Base-by-base conservation (phyloP, 1,140 invertebrate genomes). In the Tetraneura akinire region DNA sequence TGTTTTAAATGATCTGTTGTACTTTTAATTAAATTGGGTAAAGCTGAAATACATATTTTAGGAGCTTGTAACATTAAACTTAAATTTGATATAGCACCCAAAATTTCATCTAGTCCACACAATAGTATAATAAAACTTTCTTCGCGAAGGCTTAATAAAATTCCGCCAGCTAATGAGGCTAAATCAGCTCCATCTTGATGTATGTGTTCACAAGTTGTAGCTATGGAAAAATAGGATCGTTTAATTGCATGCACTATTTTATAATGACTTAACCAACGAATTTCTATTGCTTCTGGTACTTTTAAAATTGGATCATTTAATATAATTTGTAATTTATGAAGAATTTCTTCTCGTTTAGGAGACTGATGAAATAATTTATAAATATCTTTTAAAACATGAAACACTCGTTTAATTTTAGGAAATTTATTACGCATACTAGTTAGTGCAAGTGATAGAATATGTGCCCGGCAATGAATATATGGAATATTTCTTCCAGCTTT, bases 21-120 rank as follows among this genome's bases (percentile, higher is more conserved):
- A 70, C 37, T 70, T 70, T 23, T 70, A 70, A 70, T 49, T 70
- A n/a, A n/a, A n/a, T n/a, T n/a, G n/a, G 42, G 66, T 16, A 70
- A 70, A 70, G 10, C 37, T 26, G 42, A 70, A 70, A 70, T 70
- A 70, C 66, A 47, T 13, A 49, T 26, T 49, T 3, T 49, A 16
- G 66, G 66, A 26, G 8, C 42, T 70, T 29, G 45, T 10, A 23
- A 10, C 23, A 21, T 47, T 49, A 49, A 49, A 49, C 66, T 70
- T 68, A 68, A 68, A 68, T 68, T 68, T n/a, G 64, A 68, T n/a
- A 68, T 68, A 13, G 64, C 64, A 11, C 21, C 8, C 42, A 45
- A n/a, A 47, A 70, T 70, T 47, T 70, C 66, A 16, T 70, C 66
- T 2, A 70, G 8, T 70, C 21, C 42, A 70, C 42, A 49, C n/a